Conservation (phyloP, 2,797 vertebrate genomes). For the Notamacropus eugenii region DNA sequence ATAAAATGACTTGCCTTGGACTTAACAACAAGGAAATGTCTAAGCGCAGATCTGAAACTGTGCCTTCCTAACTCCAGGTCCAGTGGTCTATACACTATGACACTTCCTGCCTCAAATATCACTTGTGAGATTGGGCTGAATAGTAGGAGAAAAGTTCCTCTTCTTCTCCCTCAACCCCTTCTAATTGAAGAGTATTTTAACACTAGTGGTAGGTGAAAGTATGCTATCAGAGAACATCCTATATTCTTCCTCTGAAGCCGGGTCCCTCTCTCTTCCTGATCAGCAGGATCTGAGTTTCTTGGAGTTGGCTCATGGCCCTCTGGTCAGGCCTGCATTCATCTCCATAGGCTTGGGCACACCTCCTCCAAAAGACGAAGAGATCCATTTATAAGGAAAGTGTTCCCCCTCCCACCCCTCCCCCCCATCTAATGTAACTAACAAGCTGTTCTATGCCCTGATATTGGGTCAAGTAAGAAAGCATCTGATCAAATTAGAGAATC, state of each 20-base stretch:
- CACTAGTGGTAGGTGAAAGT: background rate
- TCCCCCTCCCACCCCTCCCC: background rate
- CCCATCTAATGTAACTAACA: background rate
- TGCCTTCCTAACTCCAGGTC: background rate
- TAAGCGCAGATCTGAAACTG: background rate
- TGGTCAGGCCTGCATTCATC: background rate
- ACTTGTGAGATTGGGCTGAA: background rate
- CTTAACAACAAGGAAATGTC: background rate
- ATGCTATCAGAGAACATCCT: background rate
- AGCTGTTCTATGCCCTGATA: background rate
- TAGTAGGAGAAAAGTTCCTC: background rate
- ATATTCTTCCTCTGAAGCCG: background rate
- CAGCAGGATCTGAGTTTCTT: background rate
- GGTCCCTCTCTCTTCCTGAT: background rate
- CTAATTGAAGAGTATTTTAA: slow-evolving; percentile 3
- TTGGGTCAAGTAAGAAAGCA: background rate
- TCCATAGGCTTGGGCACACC: background rate
- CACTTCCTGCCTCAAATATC: background rate
- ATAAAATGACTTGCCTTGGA: background rate
- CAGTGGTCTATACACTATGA: background rate
- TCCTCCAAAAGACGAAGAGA: background rate
- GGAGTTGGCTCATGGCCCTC: background rate
- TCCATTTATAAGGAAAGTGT: background rate
- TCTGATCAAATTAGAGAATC: background rate
- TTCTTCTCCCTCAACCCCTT: background rate